Percentiles rank a stretch among this genome's conserved stretches.
Conservation (phyloP, 1,140 invertebrate species). For the Ceratosolen solmsi region DNA sequence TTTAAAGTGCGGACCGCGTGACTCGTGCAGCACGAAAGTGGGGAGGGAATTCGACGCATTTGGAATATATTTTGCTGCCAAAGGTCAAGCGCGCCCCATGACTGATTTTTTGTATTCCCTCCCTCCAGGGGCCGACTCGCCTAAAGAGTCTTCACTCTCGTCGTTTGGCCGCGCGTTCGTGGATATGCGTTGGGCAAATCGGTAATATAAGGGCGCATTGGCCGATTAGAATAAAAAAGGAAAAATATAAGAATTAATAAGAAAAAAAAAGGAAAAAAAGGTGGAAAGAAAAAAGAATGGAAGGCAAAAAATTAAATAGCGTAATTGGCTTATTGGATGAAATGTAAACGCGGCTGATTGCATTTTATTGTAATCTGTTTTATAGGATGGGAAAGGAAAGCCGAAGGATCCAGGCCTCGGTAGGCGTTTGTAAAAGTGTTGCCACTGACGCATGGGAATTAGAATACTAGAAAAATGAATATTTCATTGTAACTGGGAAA, state of each 20-base stretch:
- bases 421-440: not conserved
- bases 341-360: not conserved
- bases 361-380: not conserved
- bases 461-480: not conserved
- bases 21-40: no score
- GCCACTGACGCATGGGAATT: slow-evolving; percentile 9
- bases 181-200: no score
- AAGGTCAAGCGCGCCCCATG: slow-evolving; percentile 24
- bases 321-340: not conserved
- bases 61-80: slow-evolving; percentile 36
- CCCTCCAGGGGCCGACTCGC: no score
- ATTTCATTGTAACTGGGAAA: not conserved
- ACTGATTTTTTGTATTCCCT: no score
- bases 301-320: not conserved
- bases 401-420: not conserved
- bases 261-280: no score
- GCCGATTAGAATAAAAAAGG: no score
- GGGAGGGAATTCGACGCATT: slow-evolving; percentile 5
- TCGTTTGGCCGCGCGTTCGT: no score
- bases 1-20: slow-evolving; percentile 6
- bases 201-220: no score
- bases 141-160: no score
- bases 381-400: not conserved
- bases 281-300: no score
- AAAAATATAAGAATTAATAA: no score